Evolutionary conservation across 2,113 vertebrate species (phyloP), one percentile per base, ranked within the genome.

Genomic region (Neogobius melanostomus): DNA sequence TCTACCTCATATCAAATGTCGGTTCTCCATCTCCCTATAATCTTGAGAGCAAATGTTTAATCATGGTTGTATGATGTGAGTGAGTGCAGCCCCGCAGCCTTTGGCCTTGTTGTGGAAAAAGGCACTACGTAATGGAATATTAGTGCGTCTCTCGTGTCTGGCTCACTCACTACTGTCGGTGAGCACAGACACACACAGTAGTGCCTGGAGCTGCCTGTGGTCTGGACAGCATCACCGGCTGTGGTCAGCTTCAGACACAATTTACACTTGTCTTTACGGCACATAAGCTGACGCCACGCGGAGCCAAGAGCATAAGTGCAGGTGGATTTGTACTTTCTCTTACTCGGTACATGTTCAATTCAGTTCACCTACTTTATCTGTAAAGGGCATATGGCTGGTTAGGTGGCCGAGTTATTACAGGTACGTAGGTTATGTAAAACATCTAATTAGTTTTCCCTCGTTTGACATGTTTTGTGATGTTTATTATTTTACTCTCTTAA

Each of bases 81-180:
- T 51, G 57, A 61, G 62, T 77, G 77, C 79, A 81, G 80, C 71
- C 82, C 82, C 48, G 80, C 77, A 80, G 79, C 71, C 80, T 54
- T 82, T 74, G 76, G 79, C 82, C 76, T 80, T 87, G 88, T 87
- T 85, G 88, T 69, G 66, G 85, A 84, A 86, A 85, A 88, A 80
- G 77, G 65, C 50, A 71, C 83, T 81, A 92, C 88, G 91, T 91
- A 91, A 93, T 92, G 92, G 91, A 93, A 93, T 89, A 90, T 92
- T 85, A 90, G 85, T 77, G 82, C 69, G 85, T 91, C 87, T 91
- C 87, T 91, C 73, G 74, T 89, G 90, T 90, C 90, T 92, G 90
- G 87, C 82, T 90, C 84, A 85, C 82, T 90, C 83, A 79, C 80
- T 85, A 88, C 84, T 85, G 85, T 77, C 74, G 80, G 84, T 85